phyloP scores from a whole-genome alignment of 2,797 vertebrate species.

The Iguana delicatissima region DNA sequence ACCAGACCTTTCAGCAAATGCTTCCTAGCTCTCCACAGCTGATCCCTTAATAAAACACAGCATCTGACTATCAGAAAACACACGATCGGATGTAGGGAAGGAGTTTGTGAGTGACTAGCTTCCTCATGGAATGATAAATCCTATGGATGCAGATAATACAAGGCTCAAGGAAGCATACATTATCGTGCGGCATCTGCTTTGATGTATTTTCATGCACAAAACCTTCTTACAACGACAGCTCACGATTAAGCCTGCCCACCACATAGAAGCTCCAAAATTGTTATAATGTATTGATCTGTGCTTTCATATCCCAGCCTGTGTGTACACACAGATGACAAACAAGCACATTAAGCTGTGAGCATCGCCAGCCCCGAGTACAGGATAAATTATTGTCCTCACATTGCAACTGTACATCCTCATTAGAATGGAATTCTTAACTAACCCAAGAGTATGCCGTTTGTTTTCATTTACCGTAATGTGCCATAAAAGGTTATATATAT shows the following conservation, averaged over 20 bases:
- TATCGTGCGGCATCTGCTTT: slow-evolving; percentile 60
- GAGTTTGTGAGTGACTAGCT: slow-evolving; percentile 58
- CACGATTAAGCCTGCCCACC: slow-evolving; percentile 40
- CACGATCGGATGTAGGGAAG: slow-evolving; percentile 57
- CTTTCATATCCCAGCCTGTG: slow-evolving; percentile 63
- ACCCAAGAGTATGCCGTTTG: slow-evolving; percentile 51
- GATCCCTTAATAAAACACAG: slow-evolving; percentile 65
- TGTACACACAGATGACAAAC: slow-evolving; percentile 69
- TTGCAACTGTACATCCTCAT: slow-evolving; percentile 60
- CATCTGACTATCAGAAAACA: slow-evolving; percentile 55
- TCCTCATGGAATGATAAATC: slow-evolving; percentile 73
- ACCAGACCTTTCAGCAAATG: slow-evolving; percentile 66
- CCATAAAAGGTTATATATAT: slow-evolving; percentile 54
- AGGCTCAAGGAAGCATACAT: slow-evolving; percentile 70
- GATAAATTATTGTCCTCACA: slow-evolving; percentile 65
- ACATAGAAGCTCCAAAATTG: slow-evolving; percentile 58
- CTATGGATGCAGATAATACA: slow-evolving; percentile 49
- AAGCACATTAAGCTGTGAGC: slow-evolving; percentile 61
- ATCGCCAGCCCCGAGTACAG: slow-evolving; percentile 30
- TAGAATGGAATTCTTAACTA: slow-evolving; percentile 60
- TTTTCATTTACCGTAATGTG: slow-evolving; percentile 54
- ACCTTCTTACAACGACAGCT: slow-evolving; percentile 49
- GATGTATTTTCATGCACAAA: slow-evolving; percentile 71
- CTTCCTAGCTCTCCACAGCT: slow-evolving; percentile 52
- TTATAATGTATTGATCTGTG: slow-evolving; percentile 63